Evolutionary conservation across 2,888 invertebrate species (phyloP), one percentile per base, ranked within the genome.

Genomic region (Drosophila ustulata): DNA sequence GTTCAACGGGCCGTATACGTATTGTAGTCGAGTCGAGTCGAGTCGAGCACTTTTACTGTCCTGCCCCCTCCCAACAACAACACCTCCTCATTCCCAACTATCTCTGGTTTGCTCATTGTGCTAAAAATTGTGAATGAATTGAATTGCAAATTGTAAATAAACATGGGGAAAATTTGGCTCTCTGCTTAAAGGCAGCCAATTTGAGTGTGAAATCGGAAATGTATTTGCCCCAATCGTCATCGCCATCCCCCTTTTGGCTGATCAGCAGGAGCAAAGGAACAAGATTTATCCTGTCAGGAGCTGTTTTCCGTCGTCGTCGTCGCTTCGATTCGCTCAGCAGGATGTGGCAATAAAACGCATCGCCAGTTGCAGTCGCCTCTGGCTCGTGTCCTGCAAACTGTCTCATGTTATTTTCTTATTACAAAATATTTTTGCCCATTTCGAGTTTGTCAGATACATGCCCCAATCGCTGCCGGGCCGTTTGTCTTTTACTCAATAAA

Each of bases 181-280:
- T 59, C 51, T 41, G 68, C 51, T 56, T 59, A 55, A 76, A 66
- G 55, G 57, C 65, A 47, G 68, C 26, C 78, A 74, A 74, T 71
- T 55, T 71, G 65, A 74, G 89, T 83, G 82, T 77, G 84, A 82
- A 82, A 88, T 82, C 87, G 82, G 68, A 86, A 88, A 80, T 86
- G 84, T 75, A 61, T 57, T 64, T 13, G 47, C 23, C 18, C 18
- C 18, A 18, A 18, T 18, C 18, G 18, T 2, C 18, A 18, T 32
- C 51, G 58, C 30, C 26, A 9, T 11, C 18, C 13, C 13, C 37
- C 32, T 61, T 6, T 46, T n/a, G 18, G n/a, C 18, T 30, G 50
- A 9, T 39, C 7, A 5, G 2, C 3, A 4, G 23, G 34, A 39
- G 18, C 18, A 2, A 9, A 5, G 11, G 8, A 18, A 52, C 13